Evolutionary conservation across 2,888 invertebrate species (phyloP), one percentile per base, ranked within the genome.

Genomic region (Cepaea hortensis): DNA sequence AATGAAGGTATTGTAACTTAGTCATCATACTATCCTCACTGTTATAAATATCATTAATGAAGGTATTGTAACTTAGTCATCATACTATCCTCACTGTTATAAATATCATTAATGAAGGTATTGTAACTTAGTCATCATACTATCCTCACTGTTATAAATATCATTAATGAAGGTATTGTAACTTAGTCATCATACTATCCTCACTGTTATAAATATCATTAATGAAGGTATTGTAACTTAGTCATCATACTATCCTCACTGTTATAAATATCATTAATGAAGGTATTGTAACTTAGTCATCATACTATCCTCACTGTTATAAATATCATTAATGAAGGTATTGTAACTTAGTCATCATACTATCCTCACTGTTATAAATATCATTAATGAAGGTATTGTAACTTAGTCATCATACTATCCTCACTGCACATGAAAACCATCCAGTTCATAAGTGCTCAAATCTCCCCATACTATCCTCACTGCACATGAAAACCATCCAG

Each of bases 31-130:
- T 35, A 35, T 35, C 35, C 35, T 35, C 35, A 35, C 35, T 86
- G 92, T 95, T 68, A 95, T 96, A 87, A 96, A 96, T 88, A 95
- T 96, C 81, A 92, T 96, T 23, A 95, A 91, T 85, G 92, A 93
- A 92, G 93, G 93, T 93, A 88, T 79, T 87, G 75, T 61, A 65
- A 18, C 9, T 35, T 35, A 35, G 35, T 35, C 35, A 35, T 35
- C 35, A 35, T 35, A 35, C 35, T 35, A 35, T 35, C 35, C 35
- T 35, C 35, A 35, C 35, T 86, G 92, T 95, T 68, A 95, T 96
- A 87, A 96, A 96, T 88, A 95, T 96, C 81, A 92, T 96, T 23
- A 95, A 91, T 85, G 92, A 93, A 92, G 93, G 93, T 93, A 88
- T 79, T 87, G 75, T 61, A 65, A 18, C 9, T 35, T 35, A 35